Conservation (phyloP, 2,888 invertebrate genomes). For the Chydorus sphaericus region DNA sequence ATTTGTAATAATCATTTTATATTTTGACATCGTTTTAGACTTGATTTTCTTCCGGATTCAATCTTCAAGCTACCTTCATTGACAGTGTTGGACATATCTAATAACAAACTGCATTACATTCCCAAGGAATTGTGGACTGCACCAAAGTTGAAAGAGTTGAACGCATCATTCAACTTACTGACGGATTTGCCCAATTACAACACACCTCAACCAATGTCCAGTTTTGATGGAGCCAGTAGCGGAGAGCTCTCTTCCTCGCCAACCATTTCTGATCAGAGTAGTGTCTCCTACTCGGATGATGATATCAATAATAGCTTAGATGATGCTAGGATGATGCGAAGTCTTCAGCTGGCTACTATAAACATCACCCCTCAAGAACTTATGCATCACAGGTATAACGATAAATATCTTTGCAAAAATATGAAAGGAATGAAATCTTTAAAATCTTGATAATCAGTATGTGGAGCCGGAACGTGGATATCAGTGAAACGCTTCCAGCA, state of each 20-base stretch:
- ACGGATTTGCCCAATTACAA: conserved; percentile 21
- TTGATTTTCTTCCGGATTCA: conserved; percentile 64
- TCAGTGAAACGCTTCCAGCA: conserved; percentile 19
- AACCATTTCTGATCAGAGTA: not conserved
- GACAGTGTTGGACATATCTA: conserved; percentile 74
- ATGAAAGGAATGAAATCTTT: not conserved
- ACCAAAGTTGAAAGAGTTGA: conserved; percentile 70
- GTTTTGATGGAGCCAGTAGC: not conserved
- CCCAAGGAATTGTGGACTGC: conserved; percentile 77
- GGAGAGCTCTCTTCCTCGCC: not conserved
- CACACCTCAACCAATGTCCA: no score
- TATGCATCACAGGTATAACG: not conserved
- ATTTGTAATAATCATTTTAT: not conserved
- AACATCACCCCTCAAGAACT: conserved; percentile 4
- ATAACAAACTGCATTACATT: conserved; percentile 72
- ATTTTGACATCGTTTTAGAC: conserved; percentile 29
- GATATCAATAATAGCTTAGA: conserved; percentile 6
- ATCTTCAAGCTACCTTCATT: conserved; percentile 64
- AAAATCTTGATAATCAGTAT: not conserved
- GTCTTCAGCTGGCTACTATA: conserved; percentile 7
- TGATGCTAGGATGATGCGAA: conserved; percentile 11
- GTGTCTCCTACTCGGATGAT: conserved; percentile 5
- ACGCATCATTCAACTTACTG: conserved; percentile 74
- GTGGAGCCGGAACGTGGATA: conserved; percentile 18
- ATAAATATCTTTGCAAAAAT: no score